A percentile compares a stretch with the other conserved stretches of the same genome.
Evolutionary conservation across 2,113 vertebrate genomes (phyloP).

Genomic region (Ammodytes dubius): DNA sequence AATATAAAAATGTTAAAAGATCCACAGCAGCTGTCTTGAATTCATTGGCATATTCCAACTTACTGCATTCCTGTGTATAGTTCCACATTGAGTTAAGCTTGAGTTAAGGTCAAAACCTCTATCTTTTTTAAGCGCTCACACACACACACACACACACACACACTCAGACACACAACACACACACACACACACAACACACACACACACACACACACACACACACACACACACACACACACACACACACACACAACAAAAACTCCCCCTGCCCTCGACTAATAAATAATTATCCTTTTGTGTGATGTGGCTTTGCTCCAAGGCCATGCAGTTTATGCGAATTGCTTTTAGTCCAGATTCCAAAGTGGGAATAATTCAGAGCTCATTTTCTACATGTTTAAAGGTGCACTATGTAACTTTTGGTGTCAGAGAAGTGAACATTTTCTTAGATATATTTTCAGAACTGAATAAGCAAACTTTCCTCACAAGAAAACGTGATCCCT

Average conservation of each 20-base stretch:
- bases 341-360: slow-evolving; percentile 38
- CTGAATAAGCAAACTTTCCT: no score
- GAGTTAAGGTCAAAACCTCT: slow-evolving; percentile 73
- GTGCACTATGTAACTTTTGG: no score
- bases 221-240: slow-evolving; percentile 27
- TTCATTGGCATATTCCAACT: slow-evolving; percentile 58
- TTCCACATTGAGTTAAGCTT: slow-evolving; percentile 59
- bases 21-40: slow-evolving; percentile 70
- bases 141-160: slow-evolving; percentile 28
- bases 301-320: slow-evolving; percentile 69
- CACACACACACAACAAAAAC: slow-evolving; percentile 33
- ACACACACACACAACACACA: neutral
- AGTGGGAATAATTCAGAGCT: slow-evolving; percentile 16
- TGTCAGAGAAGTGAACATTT: no score
- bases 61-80: slow-evolving; percentile 65
- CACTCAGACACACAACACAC: neutral
- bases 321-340: slow-evolving; percentile 45
- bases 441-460: no score
- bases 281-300: slow-evolving; percentile 74
- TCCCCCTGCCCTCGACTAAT: slow-evolving; percentile 55
- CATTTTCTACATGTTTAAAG: neutral
- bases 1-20: slow-evolving; percentile 71
- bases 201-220: slow-evolving; percentile 30
- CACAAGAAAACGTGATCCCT: no score
- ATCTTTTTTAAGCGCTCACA: slow-evolving; percentile 50